Evolutionary conservation across 2,113 vertebrate genomes (phyloP).

Genomic region (Forbesichthys agassizii): DNA sequence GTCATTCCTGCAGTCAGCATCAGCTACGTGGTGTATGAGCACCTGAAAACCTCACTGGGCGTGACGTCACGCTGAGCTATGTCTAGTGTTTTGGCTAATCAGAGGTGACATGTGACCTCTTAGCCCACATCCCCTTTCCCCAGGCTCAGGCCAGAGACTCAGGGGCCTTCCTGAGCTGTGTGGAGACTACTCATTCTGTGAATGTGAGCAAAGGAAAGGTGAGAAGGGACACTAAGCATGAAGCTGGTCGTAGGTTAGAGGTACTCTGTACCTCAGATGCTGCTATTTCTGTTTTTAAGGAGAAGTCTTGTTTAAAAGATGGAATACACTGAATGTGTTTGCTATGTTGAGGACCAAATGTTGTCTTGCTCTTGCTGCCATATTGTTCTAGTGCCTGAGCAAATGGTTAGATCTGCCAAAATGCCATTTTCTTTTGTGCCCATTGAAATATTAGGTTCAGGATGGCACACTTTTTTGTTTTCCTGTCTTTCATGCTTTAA

Average conservation of each 20-base stretch:
- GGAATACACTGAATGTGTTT: not conserved
- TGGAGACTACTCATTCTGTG: slow-evolving; percentile 89
- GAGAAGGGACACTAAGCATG: not conserved
- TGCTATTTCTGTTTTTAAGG: slow-evolving; percentile 55
- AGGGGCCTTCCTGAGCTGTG: slow-evolving; percentile 51
- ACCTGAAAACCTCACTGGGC: slow-evolving; percentile 90
- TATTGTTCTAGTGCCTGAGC: slow-evolving; percentile 21
- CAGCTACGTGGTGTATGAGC: slow-evolving; percentile 97
- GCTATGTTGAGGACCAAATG: slow-evolving; percentile 52
- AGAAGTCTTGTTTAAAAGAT: not conserved
- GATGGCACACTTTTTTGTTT: not conserved
- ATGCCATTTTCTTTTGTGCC: not conserved
- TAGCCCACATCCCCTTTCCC: not conserved
- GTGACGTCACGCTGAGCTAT: slow-evolving; percentile 86
- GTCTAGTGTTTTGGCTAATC: not conserved
- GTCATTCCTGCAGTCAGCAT: slow-evolving; percentile 98
- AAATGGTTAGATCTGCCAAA: not conserved
- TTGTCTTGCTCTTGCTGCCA: not conserved
- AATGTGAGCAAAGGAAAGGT: slow-evolving; percentile 79
- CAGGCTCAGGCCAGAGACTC: slow-evolving; percentile 14
- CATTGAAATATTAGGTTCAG: not conserved
- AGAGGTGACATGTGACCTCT: not conserved
- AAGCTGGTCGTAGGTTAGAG: not conserved
- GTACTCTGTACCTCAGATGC: slow-evolving; percentile 6
- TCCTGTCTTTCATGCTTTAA: not conserved